Percentiles rank a stretch among this genome's conserved stretches.
Evolutionary conservation across 2,797 vertebrate species (phyloP).

Genomic region (Taenioides sp.): DNA sequence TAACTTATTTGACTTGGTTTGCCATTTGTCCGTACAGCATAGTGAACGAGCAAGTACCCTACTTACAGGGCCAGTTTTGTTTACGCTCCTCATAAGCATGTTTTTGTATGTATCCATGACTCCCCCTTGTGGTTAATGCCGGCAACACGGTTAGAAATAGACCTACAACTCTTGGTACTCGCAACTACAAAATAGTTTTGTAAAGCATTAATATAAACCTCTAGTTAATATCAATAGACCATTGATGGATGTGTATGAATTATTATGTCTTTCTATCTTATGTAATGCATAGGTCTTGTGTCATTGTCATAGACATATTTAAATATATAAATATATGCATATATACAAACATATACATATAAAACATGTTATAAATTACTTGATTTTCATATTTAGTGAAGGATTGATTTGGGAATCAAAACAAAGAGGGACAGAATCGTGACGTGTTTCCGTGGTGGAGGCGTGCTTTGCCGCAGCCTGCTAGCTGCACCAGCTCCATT

Average conservation of each 20-base stretch:
- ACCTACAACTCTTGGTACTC: too few species aligned
- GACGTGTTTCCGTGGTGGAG: conserved; percentile 32
- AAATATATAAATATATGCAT: too few species aligned
- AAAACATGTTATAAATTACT: too few species aligned
- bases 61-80: neutral
- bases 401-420: too few species aligned
- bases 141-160: too few species aligned
- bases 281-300: too few species aligned
- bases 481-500: neutral
- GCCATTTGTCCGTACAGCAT: neutral
- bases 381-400: too few species aligned
- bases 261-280: neutral
- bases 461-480: neutral
- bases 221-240: neutral
- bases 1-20: too few species aligned
- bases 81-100: neutral
- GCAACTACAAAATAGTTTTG: neutral
- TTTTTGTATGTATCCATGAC: conserved; percentile 17
- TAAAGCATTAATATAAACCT: neutral
- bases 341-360: too few species aligned
- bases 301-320: too few species aligned
- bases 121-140: conserved; percentile 61
- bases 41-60: neutral
- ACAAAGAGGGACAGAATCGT: too few species aligned
- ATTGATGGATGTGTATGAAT: conserved; percentile 21